These are phyloP conservation scores for Limenitis camilla DNA, from an alignment of 2,888 invertebrate species.

Conservation along the genomic window DNA sequence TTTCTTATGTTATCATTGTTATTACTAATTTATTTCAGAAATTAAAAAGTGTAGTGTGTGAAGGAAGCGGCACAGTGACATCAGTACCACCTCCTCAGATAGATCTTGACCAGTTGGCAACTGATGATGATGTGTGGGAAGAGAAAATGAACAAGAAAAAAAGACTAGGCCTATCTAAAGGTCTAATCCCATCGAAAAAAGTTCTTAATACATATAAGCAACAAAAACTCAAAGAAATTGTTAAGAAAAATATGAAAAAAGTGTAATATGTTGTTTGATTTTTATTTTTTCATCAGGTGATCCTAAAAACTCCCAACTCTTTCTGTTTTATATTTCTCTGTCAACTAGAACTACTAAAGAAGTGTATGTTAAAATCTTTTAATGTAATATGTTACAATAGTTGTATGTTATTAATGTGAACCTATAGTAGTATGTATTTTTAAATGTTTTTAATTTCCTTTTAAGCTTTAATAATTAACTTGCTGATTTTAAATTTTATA, in stretches of 20 bases:
- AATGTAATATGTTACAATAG: too few relatives aligned
- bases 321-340: too few relatives aligned
- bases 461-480: too few relatives aligned
- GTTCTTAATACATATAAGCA: slow-evolving; percentile 85
- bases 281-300: not conserved
- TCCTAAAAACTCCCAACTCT: too few relatives aligned
- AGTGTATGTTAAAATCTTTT: too few relatives aligned
- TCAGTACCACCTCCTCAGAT: slow-evolving; percentile 48
- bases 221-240: slow-evolving; percentile 70
- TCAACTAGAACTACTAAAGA: too few relatives aligned
- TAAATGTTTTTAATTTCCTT: too few relatives aligned
- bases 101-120: slow-evolving; percentile 38
- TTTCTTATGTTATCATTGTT: too few relatives aligned
- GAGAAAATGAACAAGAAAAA: slow-evolving; percentile 77
- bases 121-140: slow-evolving; percentile 66
- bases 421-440: too few relatives aligned
- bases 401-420: too few relatives aligned
- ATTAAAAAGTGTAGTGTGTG: slow-evolving; percentile 58
- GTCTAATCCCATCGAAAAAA: slow-evolving; percentile 87
- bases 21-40: slow-evolving; percentile 36
- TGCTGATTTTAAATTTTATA: too few relatives aligned
- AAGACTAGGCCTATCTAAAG: slow-evolving; percentile 84
- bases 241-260: slow-evolving; percentile 28
- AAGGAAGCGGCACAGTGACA: slow-evolving; percentile 55
- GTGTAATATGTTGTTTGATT: not conserved